Percentiles rank a stretch among this genome's conserved stretches.
Evolutionary conservation across 2,888 invertebrate genomes (phyloP).

Genomic region (Bombylius discolor): DNA sequence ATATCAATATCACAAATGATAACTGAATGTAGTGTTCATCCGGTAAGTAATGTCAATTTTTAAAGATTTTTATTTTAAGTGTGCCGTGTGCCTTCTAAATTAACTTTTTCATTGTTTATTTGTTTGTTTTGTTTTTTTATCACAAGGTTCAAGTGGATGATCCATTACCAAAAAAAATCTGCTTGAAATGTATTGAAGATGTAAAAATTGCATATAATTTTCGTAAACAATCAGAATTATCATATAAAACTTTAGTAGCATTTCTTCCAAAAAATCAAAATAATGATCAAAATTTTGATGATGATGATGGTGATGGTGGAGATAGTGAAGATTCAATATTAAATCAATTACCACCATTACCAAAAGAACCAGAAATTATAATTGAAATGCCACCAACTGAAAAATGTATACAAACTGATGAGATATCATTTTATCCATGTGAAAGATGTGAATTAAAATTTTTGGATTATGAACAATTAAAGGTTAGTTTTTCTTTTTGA

Average conservation of each 20-base stretch:
- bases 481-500: conserved; percentile 6
- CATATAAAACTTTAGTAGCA: conserved; percentile 24
- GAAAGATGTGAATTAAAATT: conserved; percentile 30
- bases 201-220: conserved; percentile 29
- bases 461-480: conserved; percentile 21
- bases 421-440: conserved; percentile 25
- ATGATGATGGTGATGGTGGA: neutral
- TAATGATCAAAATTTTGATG: neutral
- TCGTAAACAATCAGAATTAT: conserved; percentile 28
- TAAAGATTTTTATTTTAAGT: neutral
- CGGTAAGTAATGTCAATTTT: conserved; percentile 11
- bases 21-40: conserved; percentile 27
- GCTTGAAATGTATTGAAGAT: conserved; percentile 25
- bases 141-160: conserved; percentile 28
- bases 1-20: conserved; percentile 26
- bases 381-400: conserved; percentile 3
- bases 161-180: conserved; percentile 33
- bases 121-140: too few relatives aligned
- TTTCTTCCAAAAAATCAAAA: neutral
- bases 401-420: conserved; percentile 29
- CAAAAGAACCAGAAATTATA: neutral
- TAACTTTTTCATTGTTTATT: neutral
- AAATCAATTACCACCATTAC: neutral
- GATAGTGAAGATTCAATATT: neutral
- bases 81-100: neutral